Evolutionary conservation across 2,797 vertebrate genomes (phyloP), one percentile per base, ranked within the genome.

Genomic region (Tragopan temminckii): DNA sequence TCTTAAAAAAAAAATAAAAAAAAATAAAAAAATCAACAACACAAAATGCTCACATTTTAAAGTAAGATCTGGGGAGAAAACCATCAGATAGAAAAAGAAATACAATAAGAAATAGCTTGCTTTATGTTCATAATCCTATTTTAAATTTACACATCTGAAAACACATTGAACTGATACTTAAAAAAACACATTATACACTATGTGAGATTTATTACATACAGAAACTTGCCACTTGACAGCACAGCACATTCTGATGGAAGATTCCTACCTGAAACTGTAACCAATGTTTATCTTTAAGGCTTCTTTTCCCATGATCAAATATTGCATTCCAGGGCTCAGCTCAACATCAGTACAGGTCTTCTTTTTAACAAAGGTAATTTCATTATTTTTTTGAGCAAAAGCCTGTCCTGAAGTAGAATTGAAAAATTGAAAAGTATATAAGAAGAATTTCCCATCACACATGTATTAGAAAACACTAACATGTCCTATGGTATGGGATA

Each of bases 221-320:
- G 85, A 55, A 61, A 55, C 45, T 70, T 23, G 4, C 1, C 10
- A 69, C 27, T n/a, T 79, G 46, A 38, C 70, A 80, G 82, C 59
- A 27, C 69, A 75, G 58, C 23, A 19, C 9, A 5, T 76, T 53
- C 63, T 79, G 50, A 33, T 19, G 46, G 25, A 25, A 63, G 42
- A 59, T 31, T 96, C 98, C 97, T 97, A 98, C 98, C 80, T 97
- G 94, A 97, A 96, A 31, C 9, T 95, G 92, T 95, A 97, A 45
- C 96, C 96, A 36, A 95, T 2, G 7, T 50, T 95, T 83, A 98
- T 98, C 96, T 98, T 97, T 45, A 99, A 97, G 31, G 98, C 98
- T 29, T 98, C 98, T 94, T 98, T 97, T 24, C 99, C 99, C 98
- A 98, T 98, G 91, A 99, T 96, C 94, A 99, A 85, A 94, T 99